A percentile compares a stretch with the other conserved stretches of the same genome.
These are phyloP conservation scores for Sinopyrophorus schimmeli DNA, from an alignment of 2,888 invertebrate genomes.

Conservation along the genomic window DNA sequence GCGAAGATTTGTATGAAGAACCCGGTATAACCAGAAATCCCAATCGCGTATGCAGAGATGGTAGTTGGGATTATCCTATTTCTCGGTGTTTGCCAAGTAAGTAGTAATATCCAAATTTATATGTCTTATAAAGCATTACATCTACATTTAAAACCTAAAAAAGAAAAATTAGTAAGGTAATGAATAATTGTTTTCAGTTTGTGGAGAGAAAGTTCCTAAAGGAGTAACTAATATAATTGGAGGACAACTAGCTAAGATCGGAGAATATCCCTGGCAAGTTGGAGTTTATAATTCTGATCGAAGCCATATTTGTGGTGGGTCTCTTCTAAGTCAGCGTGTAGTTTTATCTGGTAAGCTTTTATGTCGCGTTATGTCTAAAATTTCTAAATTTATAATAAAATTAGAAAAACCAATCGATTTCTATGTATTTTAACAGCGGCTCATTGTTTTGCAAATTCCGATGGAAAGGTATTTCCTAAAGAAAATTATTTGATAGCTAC, in stretches of 20 bases:
- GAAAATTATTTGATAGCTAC: constrained; percentile 38
- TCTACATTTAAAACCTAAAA: too few species aligned
- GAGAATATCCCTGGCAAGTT: constrained; percentile 44
- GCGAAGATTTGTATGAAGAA: constrained; percentile 42
- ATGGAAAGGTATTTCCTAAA: constrained; percentile 23
- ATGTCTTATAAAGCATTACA: too few species aligned
- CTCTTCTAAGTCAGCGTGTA: constrained; percentile 40
- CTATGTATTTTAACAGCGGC: constrained; percentile 41
- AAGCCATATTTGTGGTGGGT: constrained; percentile 46
- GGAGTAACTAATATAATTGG: constrained; percentile 23
- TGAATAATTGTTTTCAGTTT: too few species aligned
- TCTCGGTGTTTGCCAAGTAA: constrained; percentile 18
- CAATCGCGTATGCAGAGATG: constrained; percentile 12
- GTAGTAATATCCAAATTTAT: too few species aligned
- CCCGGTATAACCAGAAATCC: not conserved
- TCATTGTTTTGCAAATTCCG: constrained; percentile 43
- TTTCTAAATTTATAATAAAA: not conserved
- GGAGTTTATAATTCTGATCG: constrained; percentile 40
- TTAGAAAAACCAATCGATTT: too few species aligned
- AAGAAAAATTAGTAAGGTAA: too few species aligned
- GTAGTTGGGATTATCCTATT: constrained; percentile 18
- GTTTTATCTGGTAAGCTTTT: constrained; percentile 44
- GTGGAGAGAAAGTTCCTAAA: constrained; percentile 45
- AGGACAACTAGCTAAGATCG: not conserved
- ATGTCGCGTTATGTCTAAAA: not conserved